phyloP scores from a whole-genome alignment of 1,140 invertebrate genomes.

The Zaprionus lachaisei region DNA sequence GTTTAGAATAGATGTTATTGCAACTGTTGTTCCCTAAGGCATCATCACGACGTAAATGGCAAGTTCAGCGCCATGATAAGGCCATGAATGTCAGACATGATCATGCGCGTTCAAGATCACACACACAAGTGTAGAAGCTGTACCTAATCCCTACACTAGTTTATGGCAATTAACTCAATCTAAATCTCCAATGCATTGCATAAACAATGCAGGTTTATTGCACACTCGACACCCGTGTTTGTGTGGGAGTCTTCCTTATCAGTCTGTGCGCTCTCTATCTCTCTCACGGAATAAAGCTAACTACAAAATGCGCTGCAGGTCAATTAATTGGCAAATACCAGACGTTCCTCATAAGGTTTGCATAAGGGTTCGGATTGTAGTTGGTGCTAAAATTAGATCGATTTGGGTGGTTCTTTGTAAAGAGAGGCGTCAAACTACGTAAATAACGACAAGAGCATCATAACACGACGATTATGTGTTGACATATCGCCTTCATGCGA shows the following conservation, averaged over 20 bases:
- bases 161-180: conserved; percentile 49
- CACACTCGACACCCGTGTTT: not conserved
- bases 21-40: conserved; percentile 19
- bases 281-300: not conserved
- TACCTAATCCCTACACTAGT: conserved; percentile 53
- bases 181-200: conserved; percentile 61
- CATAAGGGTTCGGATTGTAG: conserved; percentile 12
- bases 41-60: conserved; percentile 40
- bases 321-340: conserved; percentile 5
- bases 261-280: not conserved
- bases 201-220: conserved; percentile 38
- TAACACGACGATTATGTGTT: conserved; percentile 37
- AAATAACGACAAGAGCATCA: conserved; percentile 47
- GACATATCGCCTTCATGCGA: conserved; percentile 53
- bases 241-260: not conserved
- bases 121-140: conserved; percentile 6
- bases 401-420: conserved; percentile 51
- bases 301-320: not conserved
- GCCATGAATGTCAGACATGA: conserved; percentile 72
- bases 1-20: conserved; percentile 26
- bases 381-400: conserved; percentile 41
- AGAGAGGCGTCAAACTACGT: conserved; percentile 12
- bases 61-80: conserved; percentile 61
- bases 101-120: conserved; percentile 62
- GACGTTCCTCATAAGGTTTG: not conserved